Conservation (phyloP, 2,797 vertebrate species). For the Phoebastria nigripes region DNA sequence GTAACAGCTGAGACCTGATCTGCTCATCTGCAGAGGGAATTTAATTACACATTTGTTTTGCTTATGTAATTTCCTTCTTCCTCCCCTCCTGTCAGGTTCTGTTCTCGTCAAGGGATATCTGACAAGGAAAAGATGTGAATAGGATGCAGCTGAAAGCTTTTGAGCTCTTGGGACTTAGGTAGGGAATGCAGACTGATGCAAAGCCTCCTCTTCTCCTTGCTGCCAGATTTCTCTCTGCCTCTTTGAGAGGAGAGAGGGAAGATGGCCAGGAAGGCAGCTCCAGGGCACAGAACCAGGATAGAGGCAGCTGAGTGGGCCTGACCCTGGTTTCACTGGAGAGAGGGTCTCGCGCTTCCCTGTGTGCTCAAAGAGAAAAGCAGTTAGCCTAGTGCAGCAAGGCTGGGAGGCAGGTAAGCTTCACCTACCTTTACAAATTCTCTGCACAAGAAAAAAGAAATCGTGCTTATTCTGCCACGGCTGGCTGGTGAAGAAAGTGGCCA, state of each 20-base stretch:
- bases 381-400: neutral
- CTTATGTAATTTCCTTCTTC: constrained; percentile 30
- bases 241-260: neutral
- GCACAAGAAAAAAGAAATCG: neutral
- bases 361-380: neutral
- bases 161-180: constrained; percentile 6
- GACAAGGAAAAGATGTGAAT: constrained; percentile 30
- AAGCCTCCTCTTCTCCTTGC: neutral
- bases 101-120: neutral
- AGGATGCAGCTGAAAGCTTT: constrained; percentile 41
- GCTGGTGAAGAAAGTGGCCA: neutral
- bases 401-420: neutral
- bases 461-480: neutral
- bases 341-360: fast-evolving
- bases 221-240: neutral
- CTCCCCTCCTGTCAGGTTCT: neutral
- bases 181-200: neutral
- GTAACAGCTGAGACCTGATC: neutral
- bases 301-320: neutral
- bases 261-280: neutral
- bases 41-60: constrained; percentile 42
- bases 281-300: neutral
- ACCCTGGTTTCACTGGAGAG: neutral
- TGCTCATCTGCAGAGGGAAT: constrained; percentile 32
- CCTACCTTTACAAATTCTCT: too few relatives aligned